These are phyloP conservation scores for Hyposoter didymator DNA, from an alignment of 2,888 invertebrate species.

Conservation along the genomic window DNA sequence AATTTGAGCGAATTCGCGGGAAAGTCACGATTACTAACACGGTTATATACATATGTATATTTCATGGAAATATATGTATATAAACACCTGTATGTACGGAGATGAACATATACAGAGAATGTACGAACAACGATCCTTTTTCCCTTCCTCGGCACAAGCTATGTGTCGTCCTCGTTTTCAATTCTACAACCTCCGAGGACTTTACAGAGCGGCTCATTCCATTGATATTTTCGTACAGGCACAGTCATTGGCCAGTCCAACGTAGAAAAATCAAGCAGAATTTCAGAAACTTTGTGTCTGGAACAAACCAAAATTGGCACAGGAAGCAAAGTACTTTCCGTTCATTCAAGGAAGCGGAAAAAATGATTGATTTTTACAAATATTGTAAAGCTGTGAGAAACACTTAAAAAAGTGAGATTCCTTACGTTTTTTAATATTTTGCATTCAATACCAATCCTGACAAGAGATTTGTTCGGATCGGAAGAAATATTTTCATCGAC, in stretches of 20 bases:
- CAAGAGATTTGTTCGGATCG: neutral
- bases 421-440: neutral
- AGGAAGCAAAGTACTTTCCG: neutral
- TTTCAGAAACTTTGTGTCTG: neutral
- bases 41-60: neutral
- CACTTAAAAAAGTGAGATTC: neutral
- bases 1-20: conserved; percentile 77
- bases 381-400: neutral
- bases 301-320: neutral
- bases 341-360: neutral
- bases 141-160: conserved; percentile 40
- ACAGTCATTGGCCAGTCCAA: conserved; percentile 35
- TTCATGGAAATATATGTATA: neutral
- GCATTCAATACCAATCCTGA: neutral
- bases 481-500: neutral
- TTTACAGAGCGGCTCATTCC: neutral
- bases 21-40: conserved; percentile 56
- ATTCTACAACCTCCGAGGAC: conserved; percentile 60
- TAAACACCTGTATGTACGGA: neutral
- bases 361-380: neutral
- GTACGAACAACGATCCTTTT: conserved; percentile 54
- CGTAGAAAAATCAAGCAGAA: neutral
- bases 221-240: neutral
- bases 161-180: conserved; percentile 67
- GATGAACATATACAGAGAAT: neutral